These are phyloP conservation scores for Sander lucioperca DNA, from an alignment of 2,113 vertebrate genomes.

Conservation along the genomic window DNA sequence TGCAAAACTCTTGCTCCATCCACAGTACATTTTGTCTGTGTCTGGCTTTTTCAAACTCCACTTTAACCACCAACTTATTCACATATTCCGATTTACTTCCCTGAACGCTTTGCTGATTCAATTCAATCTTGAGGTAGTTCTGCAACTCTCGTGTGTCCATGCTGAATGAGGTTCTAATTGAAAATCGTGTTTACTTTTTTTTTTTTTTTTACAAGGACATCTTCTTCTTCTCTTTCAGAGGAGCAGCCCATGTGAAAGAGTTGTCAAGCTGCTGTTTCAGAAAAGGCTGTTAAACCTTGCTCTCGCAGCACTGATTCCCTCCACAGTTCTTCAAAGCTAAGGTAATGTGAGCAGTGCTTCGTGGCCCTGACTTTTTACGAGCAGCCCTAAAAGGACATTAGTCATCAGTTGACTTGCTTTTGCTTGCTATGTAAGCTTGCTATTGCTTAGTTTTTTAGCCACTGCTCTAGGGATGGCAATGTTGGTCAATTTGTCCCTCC, in stretches of 20 bases:
- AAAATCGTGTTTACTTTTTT: slow-evolving; percentile 8
- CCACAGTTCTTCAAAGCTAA: slow-evolving; percentile 34
- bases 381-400: slow-evolving; percentile 36
- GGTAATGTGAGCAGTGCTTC: slow-evolving; percentile 30
- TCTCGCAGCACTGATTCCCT: slow-evolving; percentile 15
- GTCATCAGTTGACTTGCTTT: slow-evolving; percentile 16
- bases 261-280: slow-evolving; percentile 10
- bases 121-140: slow-evolving; percentile 41
- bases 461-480: no score
- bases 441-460: no score
- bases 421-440: no score
- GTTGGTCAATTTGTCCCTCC: no score
- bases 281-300: slow-evolving; percentile 22
- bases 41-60: slow-evolving; percentile 16
- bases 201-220: slow-evolving; percentile 32
- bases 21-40: slow-evolving; percentile 21
- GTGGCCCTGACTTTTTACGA: slow-evolving; percentile 43
- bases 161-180: slow-evolving; percentile 41
- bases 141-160: slow-evolving; percentile 17
- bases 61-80: slow-evolving; percentile 31
- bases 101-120: slow-evolving; percentile 39
- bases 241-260: slow-evolving; percentile 42
- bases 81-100: slow-evolving; percentile 31
- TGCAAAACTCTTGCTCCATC: slow-evolving; percentile 21
- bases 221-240: slow-evolving; percentile 44